phyloP scores from a whole-genome alignment of 1,140 invertebrate species.

The Yoshiicerus persimilis region DNA sequence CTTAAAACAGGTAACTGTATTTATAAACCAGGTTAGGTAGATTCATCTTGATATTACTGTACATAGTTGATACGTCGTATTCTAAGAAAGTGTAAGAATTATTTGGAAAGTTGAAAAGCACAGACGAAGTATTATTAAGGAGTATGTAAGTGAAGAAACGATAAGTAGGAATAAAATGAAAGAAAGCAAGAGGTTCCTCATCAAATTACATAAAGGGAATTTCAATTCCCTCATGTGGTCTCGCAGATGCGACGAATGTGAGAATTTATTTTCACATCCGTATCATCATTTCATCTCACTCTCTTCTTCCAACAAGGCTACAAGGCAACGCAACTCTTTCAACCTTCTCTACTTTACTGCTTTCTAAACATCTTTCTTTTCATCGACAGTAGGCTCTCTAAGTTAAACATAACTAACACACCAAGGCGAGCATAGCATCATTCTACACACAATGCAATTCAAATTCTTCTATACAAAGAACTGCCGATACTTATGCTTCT shows the following conservation, averaged over 20 bases:
- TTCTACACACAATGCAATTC: not conserved
- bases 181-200: conserved; percentile 1
- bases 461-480: not conserved
- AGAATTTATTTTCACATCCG: conserved; percentile 1
- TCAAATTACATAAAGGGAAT: conserved; percentile 15
- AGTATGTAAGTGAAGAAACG: not conserved
- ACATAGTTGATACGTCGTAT: no score
- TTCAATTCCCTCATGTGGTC: conserved; percentile 16
- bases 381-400: not conserved
- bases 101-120: not conserved
- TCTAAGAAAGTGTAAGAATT: not conserved
- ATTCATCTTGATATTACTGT: no score
- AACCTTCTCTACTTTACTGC: not conserved
- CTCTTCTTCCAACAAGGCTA: not conserved
- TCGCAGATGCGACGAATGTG: not conserved
- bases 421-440: not conserved
- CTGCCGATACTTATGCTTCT: no score
- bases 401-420: not conserved
- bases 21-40: no score
- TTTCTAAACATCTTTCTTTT: not conserved
- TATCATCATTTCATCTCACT: conserved; percentile 3
- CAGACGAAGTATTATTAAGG: not conserved
- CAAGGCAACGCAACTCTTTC: not conserved
- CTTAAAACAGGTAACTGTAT: no score
- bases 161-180: conserved; percentile 8